Conservation (phyloP, 2,888 invertebrate species). For the Leptogaster cylindrica region DNA sequence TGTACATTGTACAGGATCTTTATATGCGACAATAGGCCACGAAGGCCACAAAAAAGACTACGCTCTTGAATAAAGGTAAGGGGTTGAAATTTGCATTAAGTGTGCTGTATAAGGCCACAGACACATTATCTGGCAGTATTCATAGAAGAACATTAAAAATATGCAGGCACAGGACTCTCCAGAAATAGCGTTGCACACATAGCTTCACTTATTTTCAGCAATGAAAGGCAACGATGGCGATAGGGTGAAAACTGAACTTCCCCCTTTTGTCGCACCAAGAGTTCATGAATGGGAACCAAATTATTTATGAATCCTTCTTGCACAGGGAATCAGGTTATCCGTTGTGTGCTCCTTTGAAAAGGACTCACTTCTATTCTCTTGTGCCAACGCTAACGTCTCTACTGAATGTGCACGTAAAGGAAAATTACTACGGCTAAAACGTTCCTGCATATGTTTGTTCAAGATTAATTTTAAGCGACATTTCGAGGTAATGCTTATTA, state of each 20-base stretch:
- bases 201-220: neutral
- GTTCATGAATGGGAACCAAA: constrained; percentile 38
- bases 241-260: constrained; percentile 1
- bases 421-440: no score
- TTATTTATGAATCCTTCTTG: constrained; percentile 42
- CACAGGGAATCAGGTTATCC: constrained; percentile 2
- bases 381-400: neutral
- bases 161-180: neutral
- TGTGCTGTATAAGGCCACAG: constrained; percentile 33
- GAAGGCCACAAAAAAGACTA: constrained; percentile 12
- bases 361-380: neutral
- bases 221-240: neutral
- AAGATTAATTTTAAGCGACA: no score
- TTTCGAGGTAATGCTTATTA: no score
- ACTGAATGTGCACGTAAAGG: no score
- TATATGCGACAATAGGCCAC: constrained; percentile 9
- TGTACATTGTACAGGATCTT: constrained; percentile 11
- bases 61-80: neutral
- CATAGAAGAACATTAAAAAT: constrained; percentile 20
- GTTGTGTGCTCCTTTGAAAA: constrained; percentile 3
- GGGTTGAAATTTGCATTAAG: constrained; percentile 43
- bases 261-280: neutral
- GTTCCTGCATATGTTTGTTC: no score
- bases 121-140: constrained; percentile 35
- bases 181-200: neutral